These are phyloP conservation scores for Smithornis capensis DNA, from an alignment of 2,113 vertebrate genomes.

Conservation along the genomic window DNA sequence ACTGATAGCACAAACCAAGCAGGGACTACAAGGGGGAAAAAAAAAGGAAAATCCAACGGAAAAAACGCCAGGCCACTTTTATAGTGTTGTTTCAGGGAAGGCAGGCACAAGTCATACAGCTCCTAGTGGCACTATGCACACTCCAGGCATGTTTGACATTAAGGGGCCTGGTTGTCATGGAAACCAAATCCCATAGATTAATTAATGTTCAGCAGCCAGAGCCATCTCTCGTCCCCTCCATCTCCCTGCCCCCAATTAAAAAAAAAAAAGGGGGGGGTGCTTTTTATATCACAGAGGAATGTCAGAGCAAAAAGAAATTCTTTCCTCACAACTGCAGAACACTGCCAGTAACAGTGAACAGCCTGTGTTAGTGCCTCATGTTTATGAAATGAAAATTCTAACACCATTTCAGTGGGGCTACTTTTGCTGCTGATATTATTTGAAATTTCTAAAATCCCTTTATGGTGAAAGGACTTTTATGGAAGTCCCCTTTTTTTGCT, in stretches of 20 bases:
- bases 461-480: neutral
- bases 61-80: neutral
- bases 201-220: slow-evolving; percentile 42
- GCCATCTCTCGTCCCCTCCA: slow-evolving; percentile 14
- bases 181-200: slow-evolving; percentile 46
- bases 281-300: neutral
- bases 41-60: neutral
- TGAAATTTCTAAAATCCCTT: neutral
- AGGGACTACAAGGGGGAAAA: neutral
- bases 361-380: neutral
- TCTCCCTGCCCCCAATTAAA: slow-evolving; percentile 2
- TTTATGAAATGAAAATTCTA: neutral
- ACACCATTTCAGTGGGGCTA: neutral
- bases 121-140: slow-evolving; percentile 14
- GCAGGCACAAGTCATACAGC: slow-evolving; percentile 41
- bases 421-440: neutral
- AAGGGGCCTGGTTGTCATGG: slow-evolving; percentile 56
- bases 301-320: neutral
- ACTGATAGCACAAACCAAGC: neutral
- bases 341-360: neutral
- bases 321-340: neutral
- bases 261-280: neutral
- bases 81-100: neutral
- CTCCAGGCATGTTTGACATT: slow-evolving; percentile 60
- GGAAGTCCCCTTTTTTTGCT: neutral